Conservation (phyloP, 2,113 vertebrate genomes). For the Equus przewalskii region DNA sequence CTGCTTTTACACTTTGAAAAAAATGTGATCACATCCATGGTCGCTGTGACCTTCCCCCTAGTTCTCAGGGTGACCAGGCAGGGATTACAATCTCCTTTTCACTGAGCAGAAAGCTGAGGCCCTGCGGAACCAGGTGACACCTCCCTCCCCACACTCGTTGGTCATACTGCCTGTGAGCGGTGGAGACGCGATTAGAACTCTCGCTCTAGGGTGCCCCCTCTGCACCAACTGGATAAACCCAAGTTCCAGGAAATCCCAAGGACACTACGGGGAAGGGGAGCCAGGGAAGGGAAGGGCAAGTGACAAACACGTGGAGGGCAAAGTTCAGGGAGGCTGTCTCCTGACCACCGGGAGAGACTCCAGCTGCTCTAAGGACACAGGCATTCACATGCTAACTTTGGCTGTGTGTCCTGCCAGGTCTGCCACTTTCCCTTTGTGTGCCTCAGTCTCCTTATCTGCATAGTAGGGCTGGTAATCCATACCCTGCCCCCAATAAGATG, state of each 20-base stretch:
- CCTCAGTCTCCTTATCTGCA: constrained; percentile 19
- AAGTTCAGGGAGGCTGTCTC: constrained; percentile 8
- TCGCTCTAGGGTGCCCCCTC: neutral
- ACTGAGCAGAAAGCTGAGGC: constrained; percentile 12
- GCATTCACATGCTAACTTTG: neutral
- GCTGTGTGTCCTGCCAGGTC: neutral
- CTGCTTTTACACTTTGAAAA: constrained; percentile 41
- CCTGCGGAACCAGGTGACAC: neutral
- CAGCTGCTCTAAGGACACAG: neutral
- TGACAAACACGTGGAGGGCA: neutral
- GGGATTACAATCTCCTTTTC: constrained; percentile 7
- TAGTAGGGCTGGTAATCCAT: neutral
- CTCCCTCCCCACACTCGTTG: neutral
- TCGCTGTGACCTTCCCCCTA: constrained; percentile 42
- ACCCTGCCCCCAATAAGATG: neutral
- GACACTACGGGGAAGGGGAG: neutral
- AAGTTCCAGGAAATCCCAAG: constrained; percentile 73
- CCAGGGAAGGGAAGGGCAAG: neutral
- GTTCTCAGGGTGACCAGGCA: neutral
- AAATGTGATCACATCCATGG: neutral
- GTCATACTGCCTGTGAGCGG: neutral
- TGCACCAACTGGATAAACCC: constrained; percentile 55
- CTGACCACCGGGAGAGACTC: neutral
- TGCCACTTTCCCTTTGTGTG: neutral
- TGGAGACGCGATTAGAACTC: neutral